Conservation (phyloP, 2,113 vertebrate genomes). For the Cynocephalus volans region DNA sequence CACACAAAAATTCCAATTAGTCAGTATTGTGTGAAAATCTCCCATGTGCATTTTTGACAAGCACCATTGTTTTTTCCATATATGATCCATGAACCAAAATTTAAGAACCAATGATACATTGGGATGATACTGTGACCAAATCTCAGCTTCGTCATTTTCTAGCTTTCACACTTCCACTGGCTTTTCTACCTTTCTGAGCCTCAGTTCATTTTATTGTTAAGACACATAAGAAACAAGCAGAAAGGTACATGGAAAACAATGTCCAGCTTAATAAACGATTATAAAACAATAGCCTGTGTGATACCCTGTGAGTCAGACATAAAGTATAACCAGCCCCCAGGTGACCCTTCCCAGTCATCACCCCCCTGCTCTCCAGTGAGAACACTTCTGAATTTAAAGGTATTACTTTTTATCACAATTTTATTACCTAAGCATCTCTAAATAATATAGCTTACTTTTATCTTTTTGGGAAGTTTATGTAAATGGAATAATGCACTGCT, state of each 20-base stretch:
- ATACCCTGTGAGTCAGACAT: neutral
- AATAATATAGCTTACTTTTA: neutral
- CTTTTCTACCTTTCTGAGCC: neutral
- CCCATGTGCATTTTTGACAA: neutral
- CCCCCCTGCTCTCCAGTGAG: neutral
- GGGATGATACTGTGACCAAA: neutral
- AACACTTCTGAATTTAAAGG: neutral
- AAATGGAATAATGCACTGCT: neutral
- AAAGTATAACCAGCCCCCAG: neutral
- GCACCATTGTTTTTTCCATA: too few relatives aligned
- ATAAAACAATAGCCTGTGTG: neutral
- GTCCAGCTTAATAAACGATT: neutral
- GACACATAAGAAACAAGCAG: neutral
- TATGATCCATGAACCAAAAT: neutral
- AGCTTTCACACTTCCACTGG: neutral
- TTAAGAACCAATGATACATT: neutral
- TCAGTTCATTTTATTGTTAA: neutral
- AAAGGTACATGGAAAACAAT: neutral
- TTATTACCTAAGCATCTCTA: neutral
- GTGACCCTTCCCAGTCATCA: neutral
- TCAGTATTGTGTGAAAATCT: neutral
- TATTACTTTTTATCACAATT: neutral
- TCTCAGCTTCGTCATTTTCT: neutral
- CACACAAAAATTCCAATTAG: neutral
- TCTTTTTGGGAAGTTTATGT: neutral